A percentile compares a stretch with the other conserved stretches of the same genome.
Evolutionary conservation across 2,888 invertebrate species (phyloP).

Genomic region (Acleris laterana): DNA sequence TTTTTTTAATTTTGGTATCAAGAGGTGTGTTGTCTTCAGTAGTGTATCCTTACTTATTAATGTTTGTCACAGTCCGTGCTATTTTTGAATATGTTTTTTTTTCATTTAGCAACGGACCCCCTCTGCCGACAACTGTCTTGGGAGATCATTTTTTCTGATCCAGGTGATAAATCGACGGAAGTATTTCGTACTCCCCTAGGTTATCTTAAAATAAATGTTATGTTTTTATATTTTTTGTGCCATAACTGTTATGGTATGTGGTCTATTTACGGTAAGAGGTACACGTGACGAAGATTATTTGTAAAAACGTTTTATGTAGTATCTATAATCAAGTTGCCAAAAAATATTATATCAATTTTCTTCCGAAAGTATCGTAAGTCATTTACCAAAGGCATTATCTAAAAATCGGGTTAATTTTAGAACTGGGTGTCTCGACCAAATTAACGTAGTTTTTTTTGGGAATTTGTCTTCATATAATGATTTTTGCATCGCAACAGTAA

Average conservation of each 20-base stretch:
- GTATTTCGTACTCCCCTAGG: conserved; percentile 55
- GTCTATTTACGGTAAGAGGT: conserved; percentile 40
- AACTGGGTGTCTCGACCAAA: no score
- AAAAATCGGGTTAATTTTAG: no score
- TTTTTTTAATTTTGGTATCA: no score
- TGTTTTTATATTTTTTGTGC: conserved; percentile 54
- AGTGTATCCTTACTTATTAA: no score
- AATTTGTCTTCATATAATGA: no score
- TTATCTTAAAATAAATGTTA: conserved; percentile 58
- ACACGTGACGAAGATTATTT: conserved; percentile 40
- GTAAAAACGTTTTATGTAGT: conserved; percentile 10
- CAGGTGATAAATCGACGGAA: conserved; percentile 72
- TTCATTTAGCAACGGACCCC: conserved; percentile 41
- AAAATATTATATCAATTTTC: no score
- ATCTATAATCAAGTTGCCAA: no score
- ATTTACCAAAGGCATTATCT: no score
- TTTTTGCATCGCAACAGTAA: no score
- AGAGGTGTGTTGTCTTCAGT: no score
- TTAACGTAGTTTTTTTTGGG: no score
- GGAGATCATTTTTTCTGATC: conserved; percentile 64
- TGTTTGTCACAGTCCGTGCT: conserved; percentile 9
- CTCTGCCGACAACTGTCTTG: conserved; percentile 48
- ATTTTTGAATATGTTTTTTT: conserved; percentile 37
- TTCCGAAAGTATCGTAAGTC: no score
- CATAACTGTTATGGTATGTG: conserved; percentile 51